Conservation (phyloP, 2,888 invertebrate genomes). For the Hydroisotoma schaefferi region DNA sequence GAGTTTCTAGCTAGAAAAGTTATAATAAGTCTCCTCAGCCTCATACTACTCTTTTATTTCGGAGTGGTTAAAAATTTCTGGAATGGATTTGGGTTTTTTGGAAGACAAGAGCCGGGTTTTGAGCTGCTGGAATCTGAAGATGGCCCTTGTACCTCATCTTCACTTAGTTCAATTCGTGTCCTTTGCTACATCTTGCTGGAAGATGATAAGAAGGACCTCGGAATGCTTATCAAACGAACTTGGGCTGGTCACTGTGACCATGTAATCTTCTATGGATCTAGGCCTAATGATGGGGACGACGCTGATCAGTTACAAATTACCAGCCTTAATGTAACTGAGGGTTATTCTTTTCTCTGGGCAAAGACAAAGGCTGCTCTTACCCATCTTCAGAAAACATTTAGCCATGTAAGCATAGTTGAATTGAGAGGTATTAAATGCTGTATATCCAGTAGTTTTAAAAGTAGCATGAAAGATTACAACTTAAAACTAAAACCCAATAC, state of each 20-base stretch:
- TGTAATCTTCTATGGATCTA: slow-evolving; percentile 41
- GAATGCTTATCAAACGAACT: slow-evolving; percentile 36
- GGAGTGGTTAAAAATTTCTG: too few species aligned
- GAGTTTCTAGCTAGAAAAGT: too few species aligned
- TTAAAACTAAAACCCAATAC: not conserved
- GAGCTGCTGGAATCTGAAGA: too few species aligned
- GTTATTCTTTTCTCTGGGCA: slow-evolving; percentile 45
- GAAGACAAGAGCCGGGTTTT: too few species aligned
- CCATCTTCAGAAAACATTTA: slow-evolving; percentile 23
- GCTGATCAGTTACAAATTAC: slow-evolving; percentile 35
- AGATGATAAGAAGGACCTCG: slow-evolving; percentile 25
- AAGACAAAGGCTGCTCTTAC: slow-evolving; percentile 42
- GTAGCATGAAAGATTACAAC: not conserved
- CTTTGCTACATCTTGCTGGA: slow-evolving; percentile 43
- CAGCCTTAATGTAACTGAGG: slow-evolving; percentile 37
- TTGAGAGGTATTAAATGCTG: too few species aligned
- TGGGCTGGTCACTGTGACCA: slow-evolving; percentile 46
- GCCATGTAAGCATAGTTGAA: slow-evolving; percentile 17
- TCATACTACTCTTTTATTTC: too few species aligned
- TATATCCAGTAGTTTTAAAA: too few species aligned
- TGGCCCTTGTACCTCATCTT: too few species aligned
- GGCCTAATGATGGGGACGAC: too few species aligned
- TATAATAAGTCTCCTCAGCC: too few species aligned
- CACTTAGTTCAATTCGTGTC: too few species aligned
- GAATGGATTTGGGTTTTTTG: too few species aligned